phyloP scores from a whole-genome alignment of 92 coral and sea anemone species.

The Micromussa lordhowensis region DNA sequence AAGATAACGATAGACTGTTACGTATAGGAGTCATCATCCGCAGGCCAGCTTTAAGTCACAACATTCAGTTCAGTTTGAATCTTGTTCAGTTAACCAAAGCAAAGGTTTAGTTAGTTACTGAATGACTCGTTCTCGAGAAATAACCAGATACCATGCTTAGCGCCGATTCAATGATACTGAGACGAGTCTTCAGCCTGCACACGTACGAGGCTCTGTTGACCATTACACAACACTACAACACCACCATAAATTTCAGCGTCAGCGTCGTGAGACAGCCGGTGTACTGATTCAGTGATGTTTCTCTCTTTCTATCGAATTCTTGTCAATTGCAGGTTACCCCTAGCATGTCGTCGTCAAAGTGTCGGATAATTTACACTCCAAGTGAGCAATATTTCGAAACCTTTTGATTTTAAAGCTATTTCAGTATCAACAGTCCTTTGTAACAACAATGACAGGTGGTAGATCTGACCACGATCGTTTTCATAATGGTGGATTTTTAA shows the following conservation, averaged over 20 bases:
- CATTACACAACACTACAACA: background rate
- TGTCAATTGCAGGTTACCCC: background rate
- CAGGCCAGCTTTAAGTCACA: background rate
- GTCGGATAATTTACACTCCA: background rate
- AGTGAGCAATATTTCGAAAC: background rate
- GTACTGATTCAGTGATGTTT: background rate
- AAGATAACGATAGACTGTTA: background rate
- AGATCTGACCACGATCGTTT: constrained; percentile 9
- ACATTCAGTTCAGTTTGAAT: background rate
- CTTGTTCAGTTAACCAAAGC: background rate
- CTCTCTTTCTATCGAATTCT: background rate
- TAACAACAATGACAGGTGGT: constrained; percentile 20
- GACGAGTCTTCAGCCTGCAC: background rate
- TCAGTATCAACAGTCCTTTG: constrained; percentile 12
- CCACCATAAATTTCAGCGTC: too few relatives aligned
- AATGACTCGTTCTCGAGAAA: background rate
- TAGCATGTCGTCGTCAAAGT: background rate
- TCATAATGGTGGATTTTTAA: background rate
- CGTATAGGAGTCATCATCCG: background rate
- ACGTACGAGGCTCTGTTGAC: background rate
- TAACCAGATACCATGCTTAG: too few relatives aligned
- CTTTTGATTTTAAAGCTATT: background rate
- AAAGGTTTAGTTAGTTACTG: background rate
- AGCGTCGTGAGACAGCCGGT: too few relatives aligned
- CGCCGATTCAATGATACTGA: background rate